Evolutionary conservation across 2,888 invertebrate species (phyloP).

Genomic region (Zhuqinia jingwanae): DNA sequence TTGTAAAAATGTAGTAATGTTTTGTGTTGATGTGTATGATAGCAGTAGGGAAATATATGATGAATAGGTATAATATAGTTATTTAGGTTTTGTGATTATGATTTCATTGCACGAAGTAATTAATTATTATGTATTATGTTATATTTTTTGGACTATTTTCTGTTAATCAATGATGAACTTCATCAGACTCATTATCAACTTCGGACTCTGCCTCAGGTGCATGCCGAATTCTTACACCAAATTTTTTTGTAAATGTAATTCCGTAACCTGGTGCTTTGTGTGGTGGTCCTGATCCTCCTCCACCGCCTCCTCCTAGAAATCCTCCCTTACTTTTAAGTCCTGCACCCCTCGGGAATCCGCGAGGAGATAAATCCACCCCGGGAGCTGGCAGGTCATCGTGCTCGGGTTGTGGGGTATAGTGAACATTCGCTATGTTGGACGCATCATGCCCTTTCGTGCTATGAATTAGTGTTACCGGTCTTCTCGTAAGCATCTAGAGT

Average conservation of each 20-base stretch:
- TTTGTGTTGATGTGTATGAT: too few species aligned
- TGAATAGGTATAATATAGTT: too few species aligned
- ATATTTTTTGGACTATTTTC: too few species aligned
- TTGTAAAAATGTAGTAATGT: constrained; percentile 13
- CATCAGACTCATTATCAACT: constrained; percentile 56
- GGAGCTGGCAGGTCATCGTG: constrained; percentile 76
- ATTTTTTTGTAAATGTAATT: constrained; percentile 76
- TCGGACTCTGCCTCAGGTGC: constrained; percentile 61
- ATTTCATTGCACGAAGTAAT: too few species aligned
- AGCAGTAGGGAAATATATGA: too few species aligned
- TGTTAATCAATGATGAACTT: not conserved
- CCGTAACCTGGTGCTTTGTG: constrained; percentile 78
- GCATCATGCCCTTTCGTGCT: constrained; percentile 78
- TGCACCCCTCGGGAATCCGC: constrained; percentile 74
- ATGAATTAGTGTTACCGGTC: constrained; percentile 77
- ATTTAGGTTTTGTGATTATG: too few species aligned
- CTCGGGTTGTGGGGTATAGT: constrained; percentile 77
- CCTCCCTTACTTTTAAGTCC: too few species aligned
- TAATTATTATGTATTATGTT: too few species aligned
- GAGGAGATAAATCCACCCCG: constrained; percentile 76
- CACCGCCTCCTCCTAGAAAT: too few species aligned
- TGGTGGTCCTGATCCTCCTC: too few species aligned
- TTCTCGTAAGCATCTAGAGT: constrained; percentile 75
- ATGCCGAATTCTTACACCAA: constrained; percentile 75
- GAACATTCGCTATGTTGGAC: constrained; percentile 77